Base-by-base conservation (phyloP, 2,797 vertebrate species). In the Gymnoscopelus braueri region DNA sequence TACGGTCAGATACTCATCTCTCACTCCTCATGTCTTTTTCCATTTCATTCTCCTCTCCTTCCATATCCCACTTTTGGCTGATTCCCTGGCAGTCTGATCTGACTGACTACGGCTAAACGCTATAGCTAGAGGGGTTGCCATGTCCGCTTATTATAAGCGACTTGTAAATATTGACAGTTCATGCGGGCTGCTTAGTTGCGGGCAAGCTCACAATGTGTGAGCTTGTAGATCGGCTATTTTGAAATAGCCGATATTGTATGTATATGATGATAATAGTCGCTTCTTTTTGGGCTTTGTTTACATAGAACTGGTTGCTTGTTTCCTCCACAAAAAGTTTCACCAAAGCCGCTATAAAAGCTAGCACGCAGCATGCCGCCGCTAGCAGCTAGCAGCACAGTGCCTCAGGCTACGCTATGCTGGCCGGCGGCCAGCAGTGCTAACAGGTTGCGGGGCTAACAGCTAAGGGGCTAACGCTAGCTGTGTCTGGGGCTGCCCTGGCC, bases 401-500 rank as follows among this genome's bases (percentile, higher is more conserved):
- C 85, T 77, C 74, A 50, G 89, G 35, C 35, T 39, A 39, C 8
- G 6, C 35, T 39, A 39, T 55, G 63, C 86, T 93, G 92, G 91
- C 88, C 65, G 65, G 64, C 54, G 35, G 86, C 91, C 92, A 91
- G 85, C 66, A 91, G 85, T 62, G 80, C 85, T 86, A 85, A 88
- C 88, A 92, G 89, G 90, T 90, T 87, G 82, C 8, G 7, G 7
- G 5, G 87, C 91, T 88, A 90, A 72, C 80, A 78, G 73, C 48
- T 63, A 77, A 58, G 72, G 12, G 83, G 83, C 86, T 88, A 88
- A 89, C 78, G 80, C 83, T 86, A 72, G 80, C 81, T 82, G 85
- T 91, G 35, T 26, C 85, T 88, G 85, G 65, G 77, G 83, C 85
- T 86, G 84, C 79, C 73, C 85, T 93, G 91, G 91, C 90, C 56